Evolutionary conservation across 30 jellyfish, hydroid and myxozoan genomes (phyloP), one percentile per base, ranked within the genome.

Genomic region (Hydractinia symbiolongicarpus): DNA sequence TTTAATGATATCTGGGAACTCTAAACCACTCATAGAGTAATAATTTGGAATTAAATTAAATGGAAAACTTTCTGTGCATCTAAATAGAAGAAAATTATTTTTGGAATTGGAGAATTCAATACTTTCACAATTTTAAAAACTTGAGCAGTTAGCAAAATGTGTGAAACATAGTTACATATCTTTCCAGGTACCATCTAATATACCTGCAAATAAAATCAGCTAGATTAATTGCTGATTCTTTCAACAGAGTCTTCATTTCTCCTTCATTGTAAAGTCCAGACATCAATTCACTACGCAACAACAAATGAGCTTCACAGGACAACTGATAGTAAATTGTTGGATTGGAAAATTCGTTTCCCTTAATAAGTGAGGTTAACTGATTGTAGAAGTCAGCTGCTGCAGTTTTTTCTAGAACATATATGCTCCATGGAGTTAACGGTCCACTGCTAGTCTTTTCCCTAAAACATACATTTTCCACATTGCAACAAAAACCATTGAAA

Each of bases 291-390:
- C 88, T 77, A 17, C 95, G 86, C 55, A 84, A 62, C 16, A 87
- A 61, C 72, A 92, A 9, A 56, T 86, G 95, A 9, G 96, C 92
- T 72, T 92, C 98, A 17, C 95, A 67, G 40, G 86, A 72, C 15
- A 92, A 86, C 55, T 85, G 98, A 81, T 83, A 84, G 66, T 88
- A 92, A 21, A 92, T 94, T 52, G 76, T 53, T 44, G 98, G 98
- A 69, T 86, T 92, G 14, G 95, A 87, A 64, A 92, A 92, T 77
- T 92, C 96, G 30, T 92, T 88, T 11, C 96, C 98, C 50, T 92
- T 86, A 64, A 92, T 92, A 21, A 92, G 77, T 17, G 92, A 53
- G 67, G 84, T 94, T 14, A 91, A 66, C 53, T 91, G 84, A 54
- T 78, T 74, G 66, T 76, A 78, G 10, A 91, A 74, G 19, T 83